phyloP scores from a whole-genome alignment of 2,888 invertebrate genomes.

The Notodonta ziczac region DNA sequence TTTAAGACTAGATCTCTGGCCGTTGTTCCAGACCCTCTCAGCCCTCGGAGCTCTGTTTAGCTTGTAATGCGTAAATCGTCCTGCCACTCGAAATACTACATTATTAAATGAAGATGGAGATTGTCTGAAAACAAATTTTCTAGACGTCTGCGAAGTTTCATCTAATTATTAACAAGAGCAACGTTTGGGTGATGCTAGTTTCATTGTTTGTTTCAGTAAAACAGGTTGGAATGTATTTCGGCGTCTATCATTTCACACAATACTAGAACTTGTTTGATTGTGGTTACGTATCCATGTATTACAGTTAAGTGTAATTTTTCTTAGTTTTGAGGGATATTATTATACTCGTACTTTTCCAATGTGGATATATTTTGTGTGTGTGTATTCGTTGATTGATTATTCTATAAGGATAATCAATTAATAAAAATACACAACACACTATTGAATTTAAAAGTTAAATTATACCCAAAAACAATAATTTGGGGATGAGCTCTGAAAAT shows the following conservation, averaged over 20 bases:
- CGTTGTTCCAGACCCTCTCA: not conserved
- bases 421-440: too few species aligned
- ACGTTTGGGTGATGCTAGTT: constrained; percentile 17
- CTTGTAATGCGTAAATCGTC: constrained; percentile 13
- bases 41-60: not conserved
- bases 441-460: too few species aligned
- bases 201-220: constrained; percentile 21
- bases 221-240: not conserved
- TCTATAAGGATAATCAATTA: too few species aligned
- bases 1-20: not conserved
- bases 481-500: too few species aligned
- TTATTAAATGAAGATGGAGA: constrained; percentile 23
- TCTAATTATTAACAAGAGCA: constrained; percentile 29
- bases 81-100: constrained; percentile 12
- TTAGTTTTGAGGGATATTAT: too few species aligned
- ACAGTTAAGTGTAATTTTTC: too few species aligned
- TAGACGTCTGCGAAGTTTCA: constrained; percentile 44
- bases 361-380: too few species aligned
- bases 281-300: too few species aligned
- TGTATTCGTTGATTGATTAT: too few species aligned
- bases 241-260: not conserved
- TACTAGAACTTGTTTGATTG: too few species aligned
- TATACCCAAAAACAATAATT: too few species aligned
- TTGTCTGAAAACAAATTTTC: constrained; percentile 27
- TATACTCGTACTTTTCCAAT: too few species aligned